Base-by-base conservation (phyloP, 2,888 invertebrate genomes). In the Cerastoderma edule region DNA sequence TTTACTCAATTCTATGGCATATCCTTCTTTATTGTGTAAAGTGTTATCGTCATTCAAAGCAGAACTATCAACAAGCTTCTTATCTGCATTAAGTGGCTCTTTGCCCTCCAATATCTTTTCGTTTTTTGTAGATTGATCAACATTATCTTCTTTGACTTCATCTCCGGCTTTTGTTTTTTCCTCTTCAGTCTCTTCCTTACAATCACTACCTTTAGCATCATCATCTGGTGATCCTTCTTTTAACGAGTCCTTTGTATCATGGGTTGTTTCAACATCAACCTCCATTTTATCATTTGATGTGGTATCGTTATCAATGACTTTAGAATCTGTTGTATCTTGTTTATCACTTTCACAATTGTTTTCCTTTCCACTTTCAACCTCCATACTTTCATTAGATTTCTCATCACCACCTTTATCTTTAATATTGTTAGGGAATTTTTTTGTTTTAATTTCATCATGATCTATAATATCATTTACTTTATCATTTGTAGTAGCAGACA, bases 221-320 rank as follows among this genome's bases (percentile, higher is more conserved):
- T 94, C 95, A 93, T 96, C 94, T 0, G 95, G 93, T 0, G n/a
- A 39, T 19, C 95, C 94, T 92, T 97, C 97, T 88, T 95, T n/a
- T n/a, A n/a, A n/a, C n/a, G n/a, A n/a, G n/a, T 50, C 50, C n/a
- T 22, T 19, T 22, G 22, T 50, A 22, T 50, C 19, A 50, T 6
- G 5, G 4, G 6, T 19, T 5, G 50, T 50, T 22, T 50, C 50
- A 19, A 5, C 6, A 50, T 5, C 24, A 5, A 50, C 6, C 24
- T 50, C 19, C 4, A 24, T 10, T 50, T 50, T 50, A 22, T 50
- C 50, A 10, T 50, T 5, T n/a, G 50, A 19, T n/a, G n/a, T n/a
- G n/a, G n/a, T n/a, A n/a, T n/a, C 16, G 19, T 46, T 46, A 46
- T 4, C 16, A 6, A 13, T 13, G n/a, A n/a, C 46, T 13, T 46